A percentile compares a stretch with the other conserved stretches of the same genome.
Evolutionary conservation across 2,797 vertebrate genomes (phyloP).

Genomic region (Falco rusticolus): DNA sequence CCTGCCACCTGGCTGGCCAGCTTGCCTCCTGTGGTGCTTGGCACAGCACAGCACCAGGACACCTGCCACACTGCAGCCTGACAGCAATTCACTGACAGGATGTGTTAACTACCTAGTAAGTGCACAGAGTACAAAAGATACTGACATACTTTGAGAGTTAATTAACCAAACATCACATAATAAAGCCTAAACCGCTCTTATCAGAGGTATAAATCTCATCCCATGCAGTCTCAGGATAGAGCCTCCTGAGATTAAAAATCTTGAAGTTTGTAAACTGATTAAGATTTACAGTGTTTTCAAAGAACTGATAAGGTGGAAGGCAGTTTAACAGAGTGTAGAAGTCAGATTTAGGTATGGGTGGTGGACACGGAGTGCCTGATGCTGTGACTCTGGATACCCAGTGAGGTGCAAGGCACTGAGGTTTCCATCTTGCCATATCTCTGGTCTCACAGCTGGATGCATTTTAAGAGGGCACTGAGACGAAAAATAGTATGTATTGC

Average conservation of each 20-base stretch:
- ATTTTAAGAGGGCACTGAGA: not conserved
- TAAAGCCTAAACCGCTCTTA: not conserved
- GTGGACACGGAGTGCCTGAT: fast-evolving
- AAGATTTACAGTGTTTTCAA: not conserved
- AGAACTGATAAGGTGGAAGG: not conserved
- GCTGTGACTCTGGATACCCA: not conserved
- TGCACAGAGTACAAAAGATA: not conserved
- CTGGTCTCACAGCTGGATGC: not conserved
- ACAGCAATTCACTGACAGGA: fast-evolving
- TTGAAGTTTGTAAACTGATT: not conserved
- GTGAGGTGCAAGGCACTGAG: not conserved
- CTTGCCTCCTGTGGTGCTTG: fast-evolving
- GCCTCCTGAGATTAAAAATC: not conserved
- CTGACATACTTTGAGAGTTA: not conserved
- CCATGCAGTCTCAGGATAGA: not conserved
- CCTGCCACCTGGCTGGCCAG: fast-evolving
- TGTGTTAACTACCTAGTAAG: not conserved
- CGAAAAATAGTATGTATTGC: not conserved
- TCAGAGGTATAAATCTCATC: not conserved
- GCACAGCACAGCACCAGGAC: fast-evolving
- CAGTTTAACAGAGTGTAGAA: not conserved
- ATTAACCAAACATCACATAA: not conserved
- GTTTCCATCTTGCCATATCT: not conserved
- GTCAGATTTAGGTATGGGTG: not conserved
- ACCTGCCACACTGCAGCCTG: not conserved